Evolutionary conservation across 2,113 vertebrate genomes (phyloP).

Genomic region (Saguinus imperator): DNA sequence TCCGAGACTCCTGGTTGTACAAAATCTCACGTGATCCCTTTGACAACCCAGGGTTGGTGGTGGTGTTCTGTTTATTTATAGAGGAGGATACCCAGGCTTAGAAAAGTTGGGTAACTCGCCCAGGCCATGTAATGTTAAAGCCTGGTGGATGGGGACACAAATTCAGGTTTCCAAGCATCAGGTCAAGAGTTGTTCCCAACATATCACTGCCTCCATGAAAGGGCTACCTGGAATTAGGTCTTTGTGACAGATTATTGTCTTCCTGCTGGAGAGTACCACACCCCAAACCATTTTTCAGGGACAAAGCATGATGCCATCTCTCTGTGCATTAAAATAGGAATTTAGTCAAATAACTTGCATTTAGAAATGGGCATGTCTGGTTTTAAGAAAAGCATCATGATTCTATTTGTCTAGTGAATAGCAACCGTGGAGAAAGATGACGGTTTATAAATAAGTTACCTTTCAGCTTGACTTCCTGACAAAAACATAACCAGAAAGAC

Average conservation of each 20-base stretch:
- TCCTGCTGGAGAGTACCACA: neutral
- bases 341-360: neutral
- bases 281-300: neutral
- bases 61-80: no score
- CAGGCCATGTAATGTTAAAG: neutral
- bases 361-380: neutral
- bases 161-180: neutral
- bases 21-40: neutral
- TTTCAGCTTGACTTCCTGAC: neutral
- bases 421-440: neutral
- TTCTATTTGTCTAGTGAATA: neutral
- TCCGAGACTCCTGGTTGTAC: no score
- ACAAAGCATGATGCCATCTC: neutral
- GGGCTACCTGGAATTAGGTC: neutral
- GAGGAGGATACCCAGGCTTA: neutral
- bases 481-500: neutral
- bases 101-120: neutral
- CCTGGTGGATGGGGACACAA: no score
- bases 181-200: neutral
- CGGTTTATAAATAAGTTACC: neutral
- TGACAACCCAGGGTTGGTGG: neutral
- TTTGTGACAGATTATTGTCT: accelerated
- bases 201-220: neutral
- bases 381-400: neutral
- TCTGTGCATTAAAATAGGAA: neutral